Conservation (phyloP, 2,113 vertebrate species). For the Ranitomeya variabilis region DNA sequence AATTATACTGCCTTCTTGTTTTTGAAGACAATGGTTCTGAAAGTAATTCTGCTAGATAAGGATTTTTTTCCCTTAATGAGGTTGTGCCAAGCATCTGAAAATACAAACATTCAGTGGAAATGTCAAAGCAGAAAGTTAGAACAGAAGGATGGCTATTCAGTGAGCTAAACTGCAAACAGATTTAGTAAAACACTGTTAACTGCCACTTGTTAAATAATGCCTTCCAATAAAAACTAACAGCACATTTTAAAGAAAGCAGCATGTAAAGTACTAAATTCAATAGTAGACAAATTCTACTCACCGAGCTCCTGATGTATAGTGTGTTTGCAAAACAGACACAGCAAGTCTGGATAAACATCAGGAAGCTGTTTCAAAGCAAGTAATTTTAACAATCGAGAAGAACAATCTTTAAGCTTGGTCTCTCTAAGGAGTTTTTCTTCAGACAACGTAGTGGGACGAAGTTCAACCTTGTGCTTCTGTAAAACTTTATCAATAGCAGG, state of each 20-base stretch:
- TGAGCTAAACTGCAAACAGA: neutral
- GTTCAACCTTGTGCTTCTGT: constrained; percentile 88
- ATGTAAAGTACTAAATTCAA: neutral
- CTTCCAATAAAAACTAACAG: neutral
- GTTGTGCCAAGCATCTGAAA: too few relatives aligned
- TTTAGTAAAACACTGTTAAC: neutral
- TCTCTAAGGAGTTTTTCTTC: constrained; percentile 89
- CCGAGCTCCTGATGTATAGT: constrained; percentile 82
- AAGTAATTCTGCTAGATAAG: neutral
- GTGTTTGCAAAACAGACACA: constrained; percentile 84
- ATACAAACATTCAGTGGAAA: neutral
- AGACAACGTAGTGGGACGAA: constrained; percentile 90
- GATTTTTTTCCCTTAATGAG: too few relatives aligned
- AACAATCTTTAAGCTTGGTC: constrained; percentile 80
- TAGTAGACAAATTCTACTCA: constrained; percentile 68
- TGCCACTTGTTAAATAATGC: neutral
- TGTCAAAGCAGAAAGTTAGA: neutral
- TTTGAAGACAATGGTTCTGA: neutral
- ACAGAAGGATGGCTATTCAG: neutral
- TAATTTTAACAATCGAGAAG: constrained; percentile 88
- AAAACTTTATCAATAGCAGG: constrained; percentile 84
- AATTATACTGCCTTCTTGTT: too few relatives aligned
- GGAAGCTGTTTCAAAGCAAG: constrained; percentile 91
- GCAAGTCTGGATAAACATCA: constrained; percentile 76
- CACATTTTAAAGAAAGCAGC: neutral